Percentiles rank a stretch among this genome's conserved stretches.
Conservation (phyloP, 2,113 vertebrate species). For the Sciurus niger region DNA sequence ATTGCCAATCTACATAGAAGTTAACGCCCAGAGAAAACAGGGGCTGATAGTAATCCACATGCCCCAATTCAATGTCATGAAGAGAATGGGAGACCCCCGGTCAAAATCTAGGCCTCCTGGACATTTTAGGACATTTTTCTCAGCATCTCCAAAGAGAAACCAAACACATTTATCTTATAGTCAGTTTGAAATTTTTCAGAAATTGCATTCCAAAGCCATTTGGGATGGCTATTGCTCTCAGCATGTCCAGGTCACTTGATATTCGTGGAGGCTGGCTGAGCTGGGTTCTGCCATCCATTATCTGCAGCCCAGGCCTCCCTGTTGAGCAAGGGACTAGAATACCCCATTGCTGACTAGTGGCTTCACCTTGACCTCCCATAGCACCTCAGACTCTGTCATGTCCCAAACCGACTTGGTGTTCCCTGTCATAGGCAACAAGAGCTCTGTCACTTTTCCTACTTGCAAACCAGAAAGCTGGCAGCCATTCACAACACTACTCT, state of each 20-base stretch:
- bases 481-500: neutral
- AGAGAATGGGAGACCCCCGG: neutral
- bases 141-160: neutral
- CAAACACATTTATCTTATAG: neutral
- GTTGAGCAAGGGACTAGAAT: neutral
- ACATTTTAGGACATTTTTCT: neutral
- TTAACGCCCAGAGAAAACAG: neutral
- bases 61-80: neutral
- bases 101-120: neutral
- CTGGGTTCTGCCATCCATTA: neutral
- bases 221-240: neutral
- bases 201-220: neutral
- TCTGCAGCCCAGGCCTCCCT: neutral
- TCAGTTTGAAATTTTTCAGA: neutral
- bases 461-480: neutral
- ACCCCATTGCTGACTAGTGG: neutral
- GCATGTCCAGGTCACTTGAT: neutral
- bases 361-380: neutral
- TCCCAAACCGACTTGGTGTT: neutral
- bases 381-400: neutral
- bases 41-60: neutral
- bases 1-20: neutral
- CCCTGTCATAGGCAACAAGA: neutral
- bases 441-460: neutral
- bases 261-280: neutral